Base-by-base conservation (phyloP, 2,888 invertebrate genomes). In the Meiosimyza decipiens region DNA sequence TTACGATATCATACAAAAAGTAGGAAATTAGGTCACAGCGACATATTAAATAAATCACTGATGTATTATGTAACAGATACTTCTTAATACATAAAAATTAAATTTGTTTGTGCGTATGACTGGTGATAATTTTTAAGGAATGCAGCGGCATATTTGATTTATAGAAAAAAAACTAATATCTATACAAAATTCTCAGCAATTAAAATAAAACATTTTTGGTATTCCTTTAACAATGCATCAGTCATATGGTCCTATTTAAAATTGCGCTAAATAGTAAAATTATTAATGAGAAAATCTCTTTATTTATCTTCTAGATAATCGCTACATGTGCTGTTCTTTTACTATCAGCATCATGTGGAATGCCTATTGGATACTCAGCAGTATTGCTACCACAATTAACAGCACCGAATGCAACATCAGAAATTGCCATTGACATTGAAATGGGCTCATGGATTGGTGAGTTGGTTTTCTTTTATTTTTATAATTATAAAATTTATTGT, bases 331-430 rank as follows among this genome's bases (percentile, higher is more conserved):
- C 93, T 1, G 91, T 93, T 64, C 88, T 93, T 76, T 85, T 93
- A 71, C 87, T 93, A 76, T 90, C 93, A 0, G 91, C 91, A n/a
- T 92, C 92, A 52, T 92, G 92, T 62, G 94, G 94, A 5, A 93
- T 94, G 89, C 94, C 94, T 33, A 93, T 94, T 75, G 94, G 94
- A 57, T 87, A 82, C 72, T 94, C 94, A 3, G 93, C 94, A 0
- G 90, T 94, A 33, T 88, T 94, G n/a, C 85, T 94, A 71, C 94
- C 94, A 0, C 93, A 94, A 82, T 88, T 94, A 16, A 88, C 90
- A 71, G 84, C 92, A 82, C 66, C 60, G n/a, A 60, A 75, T 51
- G 63, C 72, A 6, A 75, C 88, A 89, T 65, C 89, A 90, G 88
- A 88, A 72, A 80, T 85, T 69, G 76, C 88, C 77, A 91, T 92